These are phyloP conservation scores for Meiosimyza decipiens DNA, from an alignment of 2,888 invertebrate species.

Conservation along the genomic window DNA sequence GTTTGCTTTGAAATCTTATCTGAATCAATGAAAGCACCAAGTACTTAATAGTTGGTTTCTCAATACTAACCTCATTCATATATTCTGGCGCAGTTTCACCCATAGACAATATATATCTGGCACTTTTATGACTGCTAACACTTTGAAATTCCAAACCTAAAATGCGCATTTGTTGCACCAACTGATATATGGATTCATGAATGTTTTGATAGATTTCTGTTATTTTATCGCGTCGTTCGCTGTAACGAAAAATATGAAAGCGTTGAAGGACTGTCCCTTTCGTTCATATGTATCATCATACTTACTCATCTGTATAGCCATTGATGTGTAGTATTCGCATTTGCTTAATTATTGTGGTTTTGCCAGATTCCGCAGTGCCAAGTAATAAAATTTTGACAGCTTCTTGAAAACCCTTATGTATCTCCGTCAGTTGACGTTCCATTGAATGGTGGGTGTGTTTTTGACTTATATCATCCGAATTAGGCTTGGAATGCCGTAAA, in stretches of 20 bases:
- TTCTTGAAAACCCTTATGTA: constrained; percentile 68
- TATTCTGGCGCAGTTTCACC: constrained; percentile 70
- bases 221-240: constrained; percentile 76
- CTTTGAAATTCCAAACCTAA: constrained; percentile 70
- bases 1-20: too few species aligned
- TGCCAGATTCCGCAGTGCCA: constrained; percentile 84
- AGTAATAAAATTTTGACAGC: constrained; percentile 72
- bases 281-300: too few species aligned
- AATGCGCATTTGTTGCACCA: constrained; percentile 71
- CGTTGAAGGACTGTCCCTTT: background rate
- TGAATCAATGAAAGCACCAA: too few species aligned
- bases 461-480: constrained; percentile 67
- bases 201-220: constrained; percentile 77
- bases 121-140: constrained; percentile 59
- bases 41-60: too few species aligned
- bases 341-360: constrained; percentile 87
- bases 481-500: constrained; percentile 55
- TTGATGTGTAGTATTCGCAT: constrained; percentile 87
- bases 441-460: constrained; percentile 61
- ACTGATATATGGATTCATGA: constrained; percentile 79
- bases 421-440: constrained; percentile 70
- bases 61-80: constrained; percentile 70
- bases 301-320: constrained; percentile 79
- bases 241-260: constrained; percentile 55
- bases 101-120: constrained; percentile 69